These are phyloP conservation scores for Champsocephalus esox DNA, from an alignment of 2,797 vertebrate genomes.

Conservation along the genomic window DNA sequence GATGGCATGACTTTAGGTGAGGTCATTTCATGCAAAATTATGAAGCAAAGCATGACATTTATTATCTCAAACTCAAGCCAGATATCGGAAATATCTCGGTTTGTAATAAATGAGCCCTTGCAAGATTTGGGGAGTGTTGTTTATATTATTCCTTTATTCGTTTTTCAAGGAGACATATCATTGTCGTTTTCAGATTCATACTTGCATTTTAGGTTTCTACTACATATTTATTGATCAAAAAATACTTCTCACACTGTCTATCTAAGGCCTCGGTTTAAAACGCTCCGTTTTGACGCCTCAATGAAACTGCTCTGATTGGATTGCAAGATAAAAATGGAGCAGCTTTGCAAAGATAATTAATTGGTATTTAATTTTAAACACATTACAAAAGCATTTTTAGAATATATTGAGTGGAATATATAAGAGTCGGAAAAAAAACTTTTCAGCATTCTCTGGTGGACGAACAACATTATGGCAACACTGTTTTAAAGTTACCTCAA, in stretches of 20 bases:
- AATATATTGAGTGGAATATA: background rate
- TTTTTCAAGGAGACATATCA: background rate
- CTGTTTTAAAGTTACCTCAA: background rate
- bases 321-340: no score
- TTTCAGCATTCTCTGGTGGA: background rate
- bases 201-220: no score
- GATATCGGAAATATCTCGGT: background rate
- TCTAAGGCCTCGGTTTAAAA: no score
- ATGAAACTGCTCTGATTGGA: no score
- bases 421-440: background rate
- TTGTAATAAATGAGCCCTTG: conserved; percentile 38
- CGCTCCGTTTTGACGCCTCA: no score
- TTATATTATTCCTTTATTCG: background rate
- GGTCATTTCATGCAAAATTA: conserved; percentile 48
- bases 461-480: background rate
- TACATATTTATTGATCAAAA: no score
- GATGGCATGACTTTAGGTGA: conserved; percentile 28
- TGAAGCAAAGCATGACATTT: conserved; percentile 37
- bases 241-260: no score
- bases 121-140: conserved; percentile 16
- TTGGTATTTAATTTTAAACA: background rate
- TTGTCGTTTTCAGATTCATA: no score
- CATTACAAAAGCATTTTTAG: background rate
- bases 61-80: background rate
- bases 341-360: no score